These are phyloP conservation scores for Cheiracanthium punctorium DNA, from an alignment of 2,888 invertebrate species.

Conservation along the genomic window DNA sequence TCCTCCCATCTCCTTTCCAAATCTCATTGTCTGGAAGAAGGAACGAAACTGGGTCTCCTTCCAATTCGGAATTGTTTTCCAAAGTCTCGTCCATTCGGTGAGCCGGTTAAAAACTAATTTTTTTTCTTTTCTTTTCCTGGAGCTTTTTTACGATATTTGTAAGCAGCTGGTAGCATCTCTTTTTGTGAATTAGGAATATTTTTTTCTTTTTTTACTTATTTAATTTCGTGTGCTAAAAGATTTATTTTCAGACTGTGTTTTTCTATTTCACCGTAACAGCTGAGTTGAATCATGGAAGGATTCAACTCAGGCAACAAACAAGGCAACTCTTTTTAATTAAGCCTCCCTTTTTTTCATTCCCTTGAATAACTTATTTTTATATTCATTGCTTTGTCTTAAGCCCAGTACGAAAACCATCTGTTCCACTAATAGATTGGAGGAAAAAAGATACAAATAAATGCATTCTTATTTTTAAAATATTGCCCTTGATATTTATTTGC, in stretches of 20 bases:
- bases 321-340: not conserved
- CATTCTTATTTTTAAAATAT: too few relatives aligned
- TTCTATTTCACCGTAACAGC: not conserved
- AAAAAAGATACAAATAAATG: too few relatives aligned
- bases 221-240: slow-evolving; percentile 10
- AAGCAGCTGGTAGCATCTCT: slow-evolving; percentile 21
- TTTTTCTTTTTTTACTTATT: too few relatives aligned
- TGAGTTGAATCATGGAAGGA: not conserved
- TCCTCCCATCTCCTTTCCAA: not conserved
- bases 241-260: not conserved
- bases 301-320: not conserved
- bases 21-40: not conserved
- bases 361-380: slow-evolving; percentile 1
- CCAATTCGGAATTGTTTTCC: not conserved
- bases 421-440: not conserved
- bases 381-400: not conserved
- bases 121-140: not conserved
- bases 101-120: slow-evolving; percentile 2
- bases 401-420: not conserved
- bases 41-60: not conserved
- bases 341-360: not conserved
- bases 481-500: too few relatives aligned
- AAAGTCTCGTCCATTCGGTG: not conserved
- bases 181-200: slow-evolving; percentile 15
- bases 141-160: slow-evolving; percentile 3